Evolutionary conservation across 2,797 vertebrate genomes (phyloP).

Genomic region (Sus cebifrons): DNA sequence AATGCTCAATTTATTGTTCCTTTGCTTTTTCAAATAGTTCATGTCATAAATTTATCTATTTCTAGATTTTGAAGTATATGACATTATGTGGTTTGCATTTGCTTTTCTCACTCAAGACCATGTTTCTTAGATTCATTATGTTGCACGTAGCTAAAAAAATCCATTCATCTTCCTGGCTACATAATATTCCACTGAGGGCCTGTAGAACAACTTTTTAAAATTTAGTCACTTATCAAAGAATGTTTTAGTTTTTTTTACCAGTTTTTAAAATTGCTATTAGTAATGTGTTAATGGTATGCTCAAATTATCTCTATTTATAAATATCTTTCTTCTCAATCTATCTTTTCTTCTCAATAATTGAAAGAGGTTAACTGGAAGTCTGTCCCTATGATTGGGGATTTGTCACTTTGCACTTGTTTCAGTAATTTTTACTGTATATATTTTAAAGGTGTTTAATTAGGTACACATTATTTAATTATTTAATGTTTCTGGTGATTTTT

Average conservation of each 20-base stretch:
- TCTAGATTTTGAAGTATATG: neutral
- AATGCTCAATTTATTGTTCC: neutral
- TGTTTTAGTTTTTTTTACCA: neutral
- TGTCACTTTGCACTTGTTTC: neutral
- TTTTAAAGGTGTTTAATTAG: conserved; percentile 27
- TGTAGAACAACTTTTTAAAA: neutral
- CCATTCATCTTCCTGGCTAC: neutral
- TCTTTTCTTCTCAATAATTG: neutral
- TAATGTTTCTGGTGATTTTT: neutral
- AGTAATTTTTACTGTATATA: neutral
- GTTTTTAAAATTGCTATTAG: neutral
- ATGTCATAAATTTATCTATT: neutral
- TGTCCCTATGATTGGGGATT: neutral
- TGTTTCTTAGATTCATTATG: neutral
- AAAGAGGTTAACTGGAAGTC: neutral
- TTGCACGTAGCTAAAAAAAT: neutral
- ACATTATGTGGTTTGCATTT: neutral
- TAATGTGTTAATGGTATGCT: neutral
- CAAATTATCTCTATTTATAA: neutral
- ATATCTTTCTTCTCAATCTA: conserved; percentile 39
- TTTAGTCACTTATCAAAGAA: neutral
- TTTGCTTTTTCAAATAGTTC: conserved; percentile 37
- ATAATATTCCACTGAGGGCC: neutral
- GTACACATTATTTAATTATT: neutral
- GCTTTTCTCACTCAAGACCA: neutral